Conservation (phyloP, 1,140 invertebrate species). For the Pseudachorutes palmiensis region DNA sequence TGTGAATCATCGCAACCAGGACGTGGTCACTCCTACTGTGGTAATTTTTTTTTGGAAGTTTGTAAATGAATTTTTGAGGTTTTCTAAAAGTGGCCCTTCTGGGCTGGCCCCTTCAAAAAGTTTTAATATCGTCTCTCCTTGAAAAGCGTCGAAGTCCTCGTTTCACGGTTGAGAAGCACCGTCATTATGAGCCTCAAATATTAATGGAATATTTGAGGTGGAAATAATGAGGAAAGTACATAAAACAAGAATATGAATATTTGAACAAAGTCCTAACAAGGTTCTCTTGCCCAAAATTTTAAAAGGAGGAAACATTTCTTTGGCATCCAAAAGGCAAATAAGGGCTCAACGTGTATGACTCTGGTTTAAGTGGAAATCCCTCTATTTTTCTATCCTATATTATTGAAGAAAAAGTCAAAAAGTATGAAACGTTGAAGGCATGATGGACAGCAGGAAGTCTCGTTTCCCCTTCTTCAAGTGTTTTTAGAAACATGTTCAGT, state of each 20-base stretch:
- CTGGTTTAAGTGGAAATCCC: background rate
- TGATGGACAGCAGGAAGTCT: slow-evolving; percentile 1
- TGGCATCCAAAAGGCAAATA: slow-evolving; percentile 27
- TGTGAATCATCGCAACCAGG: no score
- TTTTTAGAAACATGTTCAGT: background rate
- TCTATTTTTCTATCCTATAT: background rate
- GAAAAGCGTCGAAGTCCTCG: no score
- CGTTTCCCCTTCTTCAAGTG: slow-evolving; percentile 3
- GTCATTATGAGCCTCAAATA: no score
- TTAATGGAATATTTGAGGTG: background rate
- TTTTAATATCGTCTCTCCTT: no score
- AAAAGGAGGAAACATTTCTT: no score
- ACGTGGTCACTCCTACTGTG: no score
- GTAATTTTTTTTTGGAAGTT: no score
- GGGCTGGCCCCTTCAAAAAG: no score
- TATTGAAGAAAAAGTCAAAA: background rate
- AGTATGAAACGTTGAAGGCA: background rate
- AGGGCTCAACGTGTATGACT: slow-evolving; percentile 13
- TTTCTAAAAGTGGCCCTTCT: no score
- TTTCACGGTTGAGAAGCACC: no score
- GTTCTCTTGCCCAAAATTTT: slow-evolving; percentile 4
- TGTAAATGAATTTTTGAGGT: no score
- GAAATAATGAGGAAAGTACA: slow-evolving; percentile 8
- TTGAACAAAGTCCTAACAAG: slow-evolving; percentile 4
- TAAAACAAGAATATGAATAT: slow-evolving; percentile 1